Conservation (phyloP, 2,888 invertebrate species). For the Pammene fasciana region DNA sequence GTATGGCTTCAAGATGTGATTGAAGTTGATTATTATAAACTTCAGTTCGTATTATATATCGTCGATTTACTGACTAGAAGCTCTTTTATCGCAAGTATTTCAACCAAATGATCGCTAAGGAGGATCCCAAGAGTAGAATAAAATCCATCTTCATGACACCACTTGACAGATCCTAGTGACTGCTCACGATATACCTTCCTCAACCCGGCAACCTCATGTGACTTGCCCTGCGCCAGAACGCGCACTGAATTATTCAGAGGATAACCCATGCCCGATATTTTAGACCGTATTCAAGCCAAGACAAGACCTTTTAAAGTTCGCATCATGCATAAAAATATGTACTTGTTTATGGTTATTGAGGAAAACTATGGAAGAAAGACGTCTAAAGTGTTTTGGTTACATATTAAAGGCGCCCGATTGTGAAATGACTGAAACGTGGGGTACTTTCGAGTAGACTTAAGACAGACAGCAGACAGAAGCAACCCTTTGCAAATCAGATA, state of each 20-base stretch:
- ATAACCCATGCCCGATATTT: slow-evolving; percentile 41
- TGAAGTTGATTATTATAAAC: too few species aligned
- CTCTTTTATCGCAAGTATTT: too few species aligned
- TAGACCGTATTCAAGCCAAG: slow-evolving; percentile 40
- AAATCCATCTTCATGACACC: not conserved
- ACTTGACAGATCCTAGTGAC: not conserved
- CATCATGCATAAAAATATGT: slow-evolving; percentile 35
- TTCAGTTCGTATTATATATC: too few species aligned
- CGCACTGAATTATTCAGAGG: slow-evolving; percentile 40
- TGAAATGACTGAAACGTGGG: not conserved
- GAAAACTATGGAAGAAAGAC: not conserved
- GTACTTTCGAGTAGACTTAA: too few species aligned
- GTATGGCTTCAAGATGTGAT: too few species aligned
- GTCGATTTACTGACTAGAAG: too few species aligned
- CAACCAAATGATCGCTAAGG: too few species aligned
- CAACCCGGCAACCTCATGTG: not conserved
- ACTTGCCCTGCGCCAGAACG: slow-evolving; percentile 20
- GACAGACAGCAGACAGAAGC: too few species aligned
- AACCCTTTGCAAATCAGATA: too few species aligned
- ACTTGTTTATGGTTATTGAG: slow-evolving; percentile 18
- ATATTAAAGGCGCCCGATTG: not conserved
- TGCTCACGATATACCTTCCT: not conserved
- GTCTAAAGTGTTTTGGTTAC: not conserved
- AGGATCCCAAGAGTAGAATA: not conserved
- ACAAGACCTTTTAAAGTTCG: slow-evolving; percentile 41